Percentiles rank a stretch among this genome's conserved stretches.
phyloP scores from a whole-genome alignment of 2,888 invertebrate genomes.

The Slavum lentiscoides region DNA sequence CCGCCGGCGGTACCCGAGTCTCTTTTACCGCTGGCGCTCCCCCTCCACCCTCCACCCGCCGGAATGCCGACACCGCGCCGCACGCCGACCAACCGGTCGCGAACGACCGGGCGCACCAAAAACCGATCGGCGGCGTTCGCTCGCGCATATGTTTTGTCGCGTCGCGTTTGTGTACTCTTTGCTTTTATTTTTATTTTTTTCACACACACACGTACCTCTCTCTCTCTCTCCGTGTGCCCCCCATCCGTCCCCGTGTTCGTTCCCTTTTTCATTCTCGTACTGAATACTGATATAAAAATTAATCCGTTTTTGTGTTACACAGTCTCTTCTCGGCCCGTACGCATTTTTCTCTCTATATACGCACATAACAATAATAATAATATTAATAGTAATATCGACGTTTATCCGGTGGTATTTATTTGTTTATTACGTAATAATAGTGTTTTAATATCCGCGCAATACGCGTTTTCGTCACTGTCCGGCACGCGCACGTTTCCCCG shows the following conservation, averaged over 20 bases:
- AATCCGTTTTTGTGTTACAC: constrained; percentile 16
- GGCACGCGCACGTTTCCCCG: no score
- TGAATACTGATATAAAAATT: constrained; percentile 2
- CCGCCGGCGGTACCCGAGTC: constrained; percentile 16
- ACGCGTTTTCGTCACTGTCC: no score
- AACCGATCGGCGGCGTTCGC: not conserved
- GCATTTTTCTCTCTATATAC: not conserved
- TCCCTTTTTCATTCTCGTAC: not conserved
- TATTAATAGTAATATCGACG: not conserved
- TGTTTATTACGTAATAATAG: no score
- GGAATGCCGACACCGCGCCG: no score
- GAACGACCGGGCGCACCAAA: no score
- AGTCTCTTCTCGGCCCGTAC: not conserved
- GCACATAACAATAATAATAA: not conserved
- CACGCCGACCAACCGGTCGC: no score
- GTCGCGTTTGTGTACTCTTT: constrained; percentile 50
- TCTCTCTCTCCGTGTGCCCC: not conserved
- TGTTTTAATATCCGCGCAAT: no score
- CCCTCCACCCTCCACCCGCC: constrained; percentile 1
- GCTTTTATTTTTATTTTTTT: constrained; percentile 40
- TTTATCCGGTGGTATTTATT: not conserved
- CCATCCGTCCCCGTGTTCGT: no score
- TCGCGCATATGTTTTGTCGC: constrained; percentile 44
- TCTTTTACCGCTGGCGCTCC: constrained; percentile 12
- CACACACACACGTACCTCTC: not conserved